Percentiles rank a stretch among this genome's conserved stretches.
Conservation (phyloP, 2,113 vertebrate species). For the Alethe diademata region DNA sequence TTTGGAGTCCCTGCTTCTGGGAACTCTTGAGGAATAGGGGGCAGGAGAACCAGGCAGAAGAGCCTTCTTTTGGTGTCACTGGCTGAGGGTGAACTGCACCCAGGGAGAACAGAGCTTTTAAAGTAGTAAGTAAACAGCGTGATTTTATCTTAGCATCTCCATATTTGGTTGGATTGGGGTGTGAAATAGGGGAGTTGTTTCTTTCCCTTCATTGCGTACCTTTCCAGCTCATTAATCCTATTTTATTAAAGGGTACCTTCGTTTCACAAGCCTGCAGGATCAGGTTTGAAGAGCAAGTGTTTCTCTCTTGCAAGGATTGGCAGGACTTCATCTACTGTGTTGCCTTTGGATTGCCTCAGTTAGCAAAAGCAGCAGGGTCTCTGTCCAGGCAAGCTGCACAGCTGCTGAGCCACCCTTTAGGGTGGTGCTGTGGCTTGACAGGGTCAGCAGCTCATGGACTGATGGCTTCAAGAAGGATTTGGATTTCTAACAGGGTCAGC, state of each 20-base stretch:
- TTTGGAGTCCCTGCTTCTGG: neutral
- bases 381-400: neutral
- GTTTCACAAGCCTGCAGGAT: neutral
- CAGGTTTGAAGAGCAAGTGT: neutral
- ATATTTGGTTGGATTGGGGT: neutral
- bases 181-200: neutral
- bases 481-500: neutral
- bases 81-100: neutral
- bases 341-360: neutral
- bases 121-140: slow-evolving; percentile 16
- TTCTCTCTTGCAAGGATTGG: neutral
- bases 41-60: neutral
- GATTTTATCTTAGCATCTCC: neutral
- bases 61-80: neutral
- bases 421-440: neutral
- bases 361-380: neutral
- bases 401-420: neutral
- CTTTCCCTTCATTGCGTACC: neutral
- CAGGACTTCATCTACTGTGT: neutral
- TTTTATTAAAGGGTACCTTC: neutral
- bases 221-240: neutral
- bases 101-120: neutral
- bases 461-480: neutral
- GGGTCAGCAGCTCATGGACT: neutral
- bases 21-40: neutral